phyloP scores from a whole-genome alignment of 2,113 vertebrate genomes.

The Paradoxurus hermaphroditus region DNA sequence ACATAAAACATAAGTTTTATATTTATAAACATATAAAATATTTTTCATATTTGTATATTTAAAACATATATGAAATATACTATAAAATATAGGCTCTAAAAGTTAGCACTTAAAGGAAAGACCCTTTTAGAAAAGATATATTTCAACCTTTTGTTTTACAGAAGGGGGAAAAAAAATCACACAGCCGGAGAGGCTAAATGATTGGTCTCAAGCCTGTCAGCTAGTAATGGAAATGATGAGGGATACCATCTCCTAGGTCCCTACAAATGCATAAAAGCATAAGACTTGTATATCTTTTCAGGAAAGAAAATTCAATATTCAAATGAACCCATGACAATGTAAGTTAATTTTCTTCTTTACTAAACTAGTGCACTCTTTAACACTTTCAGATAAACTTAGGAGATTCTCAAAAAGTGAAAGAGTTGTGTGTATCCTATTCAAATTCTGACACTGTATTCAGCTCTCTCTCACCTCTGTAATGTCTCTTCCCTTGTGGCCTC shows the following conservation, averaged over 20 bases:
- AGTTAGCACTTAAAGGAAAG: background rate
- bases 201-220: background rate
- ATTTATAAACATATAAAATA: background rate
- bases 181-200: background rate
- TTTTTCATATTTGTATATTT: background rate
- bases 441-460: background rate
- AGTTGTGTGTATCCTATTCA: background rate
- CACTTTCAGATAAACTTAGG: background rate
- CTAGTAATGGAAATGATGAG: background rate
- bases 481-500: background rate
- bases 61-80: background rate
- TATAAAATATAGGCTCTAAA: background rate
- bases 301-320: background rate
- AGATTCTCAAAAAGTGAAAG: background rate
- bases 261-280: background rate
- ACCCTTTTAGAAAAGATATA: background rate
- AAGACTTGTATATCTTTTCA: background rate
- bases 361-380: background rate
- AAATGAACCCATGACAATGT: background rate
- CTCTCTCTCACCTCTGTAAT: background rate
- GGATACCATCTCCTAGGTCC: background rate
- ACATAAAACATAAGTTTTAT: background rate
- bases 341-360: background rate
- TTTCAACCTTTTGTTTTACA: background rate
- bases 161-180: background rate